Conservation (phyloP, 2,888 invertebrate species). For the Ophion costatus region DNA sequence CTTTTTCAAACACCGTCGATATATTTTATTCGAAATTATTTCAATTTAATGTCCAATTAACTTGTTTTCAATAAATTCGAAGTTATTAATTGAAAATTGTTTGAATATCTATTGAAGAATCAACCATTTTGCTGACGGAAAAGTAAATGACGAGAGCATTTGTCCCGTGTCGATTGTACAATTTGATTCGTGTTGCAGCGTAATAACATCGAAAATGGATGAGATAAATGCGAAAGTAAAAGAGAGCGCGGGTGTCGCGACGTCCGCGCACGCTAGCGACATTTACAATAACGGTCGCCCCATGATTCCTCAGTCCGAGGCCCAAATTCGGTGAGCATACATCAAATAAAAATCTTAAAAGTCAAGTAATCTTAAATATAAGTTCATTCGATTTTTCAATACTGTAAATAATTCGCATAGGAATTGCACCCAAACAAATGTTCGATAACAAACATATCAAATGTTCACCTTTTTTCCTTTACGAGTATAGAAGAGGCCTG, state of each 20-base stretch:
- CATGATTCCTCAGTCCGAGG: conserved; percentile 70
- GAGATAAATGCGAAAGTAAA: conserved; percentile 71
- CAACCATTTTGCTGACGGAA: background rate
- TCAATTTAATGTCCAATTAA: too few species aligned
- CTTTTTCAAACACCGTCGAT: too few species aligned
- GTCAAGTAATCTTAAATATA: too few species aligned
- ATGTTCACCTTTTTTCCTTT: too few species aligned
- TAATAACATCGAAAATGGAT: conserved; percentile 69
- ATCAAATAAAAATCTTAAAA: background rate
- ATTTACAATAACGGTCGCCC: conserved; percentile 71
- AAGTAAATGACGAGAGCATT: background rate
- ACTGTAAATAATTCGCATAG: too few species aligned
- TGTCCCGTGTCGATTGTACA: background rate
- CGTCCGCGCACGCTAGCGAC: conserved; percentile 66
- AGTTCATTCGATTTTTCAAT: too few species aligned
- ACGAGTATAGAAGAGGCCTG: too few species aligned
- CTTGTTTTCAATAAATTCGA: too few species aligned
- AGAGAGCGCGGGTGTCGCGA: conserved; percentile 65
- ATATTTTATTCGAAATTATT: too few species aligned
- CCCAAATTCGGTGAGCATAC: conserved; percentile 71
- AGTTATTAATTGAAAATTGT: background rate
- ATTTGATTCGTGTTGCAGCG: conserved; percentile 59
- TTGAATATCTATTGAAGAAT: background rate
- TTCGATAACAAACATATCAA: too few species aligned
- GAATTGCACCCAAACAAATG: too few species aligned